Evolutionary conservation across 2,113 vertebrate species (phyloP), one percentile per base, ranked within the genome.

Genomic region (Emydura subglobosa): DNA sequence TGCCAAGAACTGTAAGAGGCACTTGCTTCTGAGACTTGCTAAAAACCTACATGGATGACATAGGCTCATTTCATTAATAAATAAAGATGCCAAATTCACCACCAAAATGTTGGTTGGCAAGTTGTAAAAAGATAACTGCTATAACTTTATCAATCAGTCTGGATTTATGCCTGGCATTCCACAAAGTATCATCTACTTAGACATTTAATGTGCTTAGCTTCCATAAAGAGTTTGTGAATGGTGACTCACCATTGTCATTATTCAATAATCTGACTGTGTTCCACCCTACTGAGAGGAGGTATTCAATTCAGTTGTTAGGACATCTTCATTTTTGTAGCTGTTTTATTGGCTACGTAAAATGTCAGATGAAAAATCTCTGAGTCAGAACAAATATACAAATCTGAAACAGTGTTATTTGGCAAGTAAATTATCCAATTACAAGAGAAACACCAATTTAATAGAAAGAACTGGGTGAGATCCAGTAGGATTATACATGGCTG

Each of bases 171-270:
- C 47, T 34, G 72, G 79, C 82, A 78, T 76, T 76, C 72, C 22
- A 11, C 39, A 76, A n/a, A n/a, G 14, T 8, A 68, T 31, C 85
- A 89, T 87, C 87, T 91, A 29, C 34, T 65, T 47, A 85, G 87
- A 91, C 42, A 34, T 61, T 86, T 92, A 92, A 90, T 54, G 49
- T 57, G 53, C 84, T 95, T 91, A 89, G 79, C n/a, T 80, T 54
- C 87, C 82, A 82, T 25, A 42, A 92, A 82, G 81, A 91, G 89
- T 89, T 91, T 89, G 61, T 89, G 94, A 95, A 84, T 34, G 82
- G 91, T 89, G 94, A 93, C 92, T 92, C 74, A 86, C n/a, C 10
- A 47, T 29, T 42, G 39, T 81, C 88, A 39, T 96, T 96, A 96
- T 94, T 94, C 86, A 97, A 94, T 94, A 92, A 93, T 12, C 90